Conservation (phyloP, 2,888 invertebrate genomes). For the Zygaena filipendulae region DNA sequence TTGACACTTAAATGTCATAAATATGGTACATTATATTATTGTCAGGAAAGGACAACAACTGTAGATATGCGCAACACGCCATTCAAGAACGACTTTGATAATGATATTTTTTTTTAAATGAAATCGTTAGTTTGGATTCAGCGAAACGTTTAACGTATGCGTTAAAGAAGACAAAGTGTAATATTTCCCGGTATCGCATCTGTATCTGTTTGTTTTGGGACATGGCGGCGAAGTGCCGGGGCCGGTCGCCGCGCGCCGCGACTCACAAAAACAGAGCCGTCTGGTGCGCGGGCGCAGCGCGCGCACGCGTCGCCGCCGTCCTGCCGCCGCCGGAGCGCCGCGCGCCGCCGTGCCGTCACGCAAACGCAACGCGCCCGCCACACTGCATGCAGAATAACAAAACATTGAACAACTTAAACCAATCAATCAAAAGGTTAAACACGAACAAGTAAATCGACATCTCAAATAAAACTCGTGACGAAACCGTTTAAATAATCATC, state of each 20-base stretch:
- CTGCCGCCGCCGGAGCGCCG: slow-evolving; percentile 10
- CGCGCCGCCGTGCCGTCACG: slow-evolving; percentile 17
- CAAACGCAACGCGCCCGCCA: slow-evolving; percentile 13
- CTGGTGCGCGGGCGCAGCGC: slow-evolving; percentile 34
- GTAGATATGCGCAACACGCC: too few species aligned
- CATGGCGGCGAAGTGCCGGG: slow-evolving; percentile 33
- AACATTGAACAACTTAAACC: slow-evolving; percentile 17
- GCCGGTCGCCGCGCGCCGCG: slow-evolving; percentile 45
- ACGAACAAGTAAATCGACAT: background rate
- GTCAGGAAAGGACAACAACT: too few species aligned
- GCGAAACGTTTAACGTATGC: too few species aligned
- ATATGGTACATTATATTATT: too few species aligned
- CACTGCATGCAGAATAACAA: slow-evolving; percentile 16
- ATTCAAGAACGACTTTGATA: too few species aligned
- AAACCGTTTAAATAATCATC: too few species aligned
- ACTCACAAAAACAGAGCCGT: slow-evolving; percentile 55
- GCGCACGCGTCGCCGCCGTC: slow-evolving; percentile 23
- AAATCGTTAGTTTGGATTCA: too few species aligned
- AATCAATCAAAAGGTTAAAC: slow-evolving; percentile 24
- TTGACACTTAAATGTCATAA: too few species aligned
- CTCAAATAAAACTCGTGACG: background rate
- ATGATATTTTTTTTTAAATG: too few species aligned
- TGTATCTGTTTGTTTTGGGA: slow-evolving; percentile 39
- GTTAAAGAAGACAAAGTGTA: slow-evolving; percentile 34
- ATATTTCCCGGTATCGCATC: slow-evolving; percentile 54